Evolutionary conservation across 2,113 vertebrate species (phyloP), one percentile per base, ranked within the genome.

Genomic region (Indicator maculatus): DNA sequence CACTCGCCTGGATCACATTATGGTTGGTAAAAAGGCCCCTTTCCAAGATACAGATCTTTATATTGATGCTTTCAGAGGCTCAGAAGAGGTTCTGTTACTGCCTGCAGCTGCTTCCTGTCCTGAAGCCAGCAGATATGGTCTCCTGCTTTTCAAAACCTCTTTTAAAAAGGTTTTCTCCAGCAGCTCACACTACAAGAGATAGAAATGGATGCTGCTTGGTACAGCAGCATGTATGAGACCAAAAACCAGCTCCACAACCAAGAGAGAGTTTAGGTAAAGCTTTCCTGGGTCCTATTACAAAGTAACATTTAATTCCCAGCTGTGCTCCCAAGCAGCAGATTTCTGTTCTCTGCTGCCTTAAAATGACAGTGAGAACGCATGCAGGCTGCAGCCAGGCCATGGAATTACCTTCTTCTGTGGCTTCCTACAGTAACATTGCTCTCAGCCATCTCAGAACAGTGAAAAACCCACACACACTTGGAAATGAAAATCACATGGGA

Each of bases 31-130:
- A 95, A 95, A 91, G 67, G 80, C 88, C 89, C 95, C 88, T 95
- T 88, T 94, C 83, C 83, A 91, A 93, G 93, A 97, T 94, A 96
- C 63, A 84, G 80, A 96, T 96, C 95, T 97, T 94, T 96, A 93
- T 96, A 95, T 93, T 58, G 86, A 95, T 91, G 86, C 86, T 96
- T 94, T 97, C 90, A 97, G 76, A 87, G 71, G 44, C 91, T 96
- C 64, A 77, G 30, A 92, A 91, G 92, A 74, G 80, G 81, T 93
- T 88, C 83, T 93, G 64, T 95, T 93, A 88, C 89, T 76, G 81
- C 70, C 92, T 86, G 67, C 87, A 94, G 82, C 55, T 27, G 6
- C 72, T 86, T 95, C 76, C 86, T 72, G 70, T 91, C 90, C 95
- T 82, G 66, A 90, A 50, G 81, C 71, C 53, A 60, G 80, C 47